phyloP scores from a whole-genome alignment of 2,888 invertebrate genomes.

The Lithophane ornitopus region DNA sequence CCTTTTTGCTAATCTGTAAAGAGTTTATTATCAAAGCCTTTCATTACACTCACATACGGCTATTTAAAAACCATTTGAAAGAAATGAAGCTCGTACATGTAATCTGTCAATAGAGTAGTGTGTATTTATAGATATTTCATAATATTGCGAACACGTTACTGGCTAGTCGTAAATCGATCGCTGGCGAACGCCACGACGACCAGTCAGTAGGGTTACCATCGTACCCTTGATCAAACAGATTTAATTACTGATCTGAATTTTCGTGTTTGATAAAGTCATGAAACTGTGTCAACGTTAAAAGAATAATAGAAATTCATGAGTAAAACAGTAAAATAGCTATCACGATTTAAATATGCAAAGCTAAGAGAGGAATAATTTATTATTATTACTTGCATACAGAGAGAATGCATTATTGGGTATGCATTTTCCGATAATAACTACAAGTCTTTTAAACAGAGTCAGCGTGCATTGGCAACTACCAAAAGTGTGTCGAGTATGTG shows the following conservation, averaged over 20 bases:
- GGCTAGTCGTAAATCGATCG: slow-evolving; percentile 52
- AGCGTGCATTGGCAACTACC: too few relatives aligned
- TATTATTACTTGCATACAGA: too few relatives aligned
- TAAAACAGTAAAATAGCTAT: too few relatives aligned
- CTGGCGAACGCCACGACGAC: slow-evolving; percentile 17
- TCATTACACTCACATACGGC: neutral
- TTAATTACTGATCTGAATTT: neutral
- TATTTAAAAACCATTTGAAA: neutral
- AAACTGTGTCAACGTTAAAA: too few relatives aligned
- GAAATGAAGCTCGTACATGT: slow-evolving; percentile 14
- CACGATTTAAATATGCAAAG: too few relatives aligned
- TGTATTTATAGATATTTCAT: slow-evolving; percentile 56
- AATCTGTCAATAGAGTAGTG: slow-evolving; percentile 37
- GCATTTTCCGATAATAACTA: too few relatives aligned
- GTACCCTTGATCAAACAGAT: neutral
- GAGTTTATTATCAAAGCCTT: too few relatives aligned
- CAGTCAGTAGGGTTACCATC: slow-evolving; percentile 44
- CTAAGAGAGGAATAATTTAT: too few relatives aligned
- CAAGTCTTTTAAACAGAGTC: too few relatives aligned
- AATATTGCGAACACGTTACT: slow-evolving; percentile 51
- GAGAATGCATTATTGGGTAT: too few relatives aligned
- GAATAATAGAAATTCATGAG: too few relatives aligned
- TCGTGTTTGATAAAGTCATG: neutral
- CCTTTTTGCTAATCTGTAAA: neutral
- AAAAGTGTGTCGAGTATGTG: too few relatives aligned